Base-by-base conservation (phyloP, 2,888 invertebrate species). In the Julus scanicus region DNA sequence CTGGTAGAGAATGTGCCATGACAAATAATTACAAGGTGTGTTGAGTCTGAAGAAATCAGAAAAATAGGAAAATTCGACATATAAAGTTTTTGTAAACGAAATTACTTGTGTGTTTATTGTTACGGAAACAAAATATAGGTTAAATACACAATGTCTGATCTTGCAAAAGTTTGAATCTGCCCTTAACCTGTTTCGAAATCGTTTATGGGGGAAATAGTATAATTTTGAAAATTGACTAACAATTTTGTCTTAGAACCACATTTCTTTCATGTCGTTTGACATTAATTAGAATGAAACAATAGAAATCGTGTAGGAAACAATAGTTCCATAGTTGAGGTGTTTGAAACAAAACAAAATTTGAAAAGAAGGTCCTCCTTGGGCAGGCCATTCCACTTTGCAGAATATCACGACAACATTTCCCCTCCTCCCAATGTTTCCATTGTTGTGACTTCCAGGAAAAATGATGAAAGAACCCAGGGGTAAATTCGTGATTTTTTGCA, bases 241-340 rank as follows among this genome's bases (percentile, higher is more conserved):
- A 37, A 13, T 37, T 80, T 11, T 29, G 29, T 37, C 80, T 37
- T 15, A 8, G 15, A 71, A 20, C 80, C 13, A 80, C 80, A 71
- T 80, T 39, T 37, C 37, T 80, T 5, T 63, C 63, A 20, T 37
- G 80, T 80, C 3, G 29, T 37, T 80, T 37, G 37, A 80, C 80
- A 37, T 37, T 80, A 80, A 37, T 80, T 80, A 80, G 37, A 80
- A 80, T 4, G 15, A 80, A 80, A 80, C 80, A 80, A 80, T 80
- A 9, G 80, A 37, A 37, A 37, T 80, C 80, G 80, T 80, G 80
- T 80, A 39, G 80, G 63, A 29, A 80, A 80, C 37, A 80, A 80
- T 80, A 8, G 63, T 1, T n/a, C 4, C n/a, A n/a, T n/a, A n/a
- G 11, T 13, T 53, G 53, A n/a, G 57, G 71, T 71, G 71, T 80